Evolutionary conservation across 2,888 invertebrate species (phyloP).

Genomic region (Macropis europaea): DNA sequence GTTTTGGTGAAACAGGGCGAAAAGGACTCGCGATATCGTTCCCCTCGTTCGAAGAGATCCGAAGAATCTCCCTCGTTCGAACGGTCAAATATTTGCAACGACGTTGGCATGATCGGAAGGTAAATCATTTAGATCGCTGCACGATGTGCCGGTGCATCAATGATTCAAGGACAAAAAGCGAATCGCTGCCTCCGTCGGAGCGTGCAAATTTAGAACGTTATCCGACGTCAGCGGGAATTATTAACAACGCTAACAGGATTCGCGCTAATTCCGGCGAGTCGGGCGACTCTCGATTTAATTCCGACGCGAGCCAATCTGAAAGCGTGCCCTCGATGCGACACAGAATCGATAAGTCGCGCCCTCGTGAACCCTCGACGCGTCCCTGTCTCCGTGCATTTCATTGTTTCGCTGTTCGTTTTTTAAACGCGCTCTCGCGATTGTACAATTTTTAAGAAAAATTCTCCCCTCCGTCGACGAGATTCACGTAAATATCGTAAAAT

Average conservation of each 20-base stretch:
- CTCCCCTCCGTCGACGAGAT: too few relatives aligned
- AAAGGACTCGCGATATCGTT: background rate
- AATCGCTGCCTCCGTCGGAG: conserved; percentile 4
- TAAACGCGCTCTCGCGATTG: background rate
- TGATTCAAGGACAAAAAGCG: conserved; percentile 36
- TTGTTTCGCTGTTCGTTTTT: background rate
- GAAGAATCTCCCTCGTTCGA: too few relatives aligned
- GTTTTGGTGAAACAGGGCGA: too few relatives aligned
- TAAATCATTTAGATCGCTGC: conserved; percentile 9
- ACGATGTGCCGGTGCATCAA: conserved; percentile 13
- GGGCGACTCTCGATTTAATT: conserved; percentile 36
- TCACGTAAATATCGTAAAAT: too few relatives aligned
- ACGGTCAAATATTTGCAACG: background rate
- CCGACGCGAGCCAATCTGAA: conserved; percentile 28
- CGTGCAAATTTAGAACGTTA: conserved; percentile 31
- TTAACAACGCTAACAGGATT: conserved; percentile 52
- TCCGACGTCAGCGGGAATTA: conserved; percentile 44
- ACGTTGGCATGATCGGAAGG: background rate
- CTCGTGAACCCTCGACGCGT: conserved; percentile 16
- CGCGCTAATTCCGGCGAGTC: conserved; percentile 29
- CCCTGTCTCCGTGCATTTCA: conserved; percentile 15
- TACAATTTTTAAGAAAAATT: too few relatives aligned
- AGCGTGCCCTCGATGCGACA: background rate
- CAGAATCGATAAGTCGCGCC: conserved; percentile 25
- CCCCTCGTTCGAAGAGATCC: too few relatives aligned